Evolutionary conservation across 2,888 invertebrate genomes (phyloP).

Genomic region (Norana najaformis): DNA sequence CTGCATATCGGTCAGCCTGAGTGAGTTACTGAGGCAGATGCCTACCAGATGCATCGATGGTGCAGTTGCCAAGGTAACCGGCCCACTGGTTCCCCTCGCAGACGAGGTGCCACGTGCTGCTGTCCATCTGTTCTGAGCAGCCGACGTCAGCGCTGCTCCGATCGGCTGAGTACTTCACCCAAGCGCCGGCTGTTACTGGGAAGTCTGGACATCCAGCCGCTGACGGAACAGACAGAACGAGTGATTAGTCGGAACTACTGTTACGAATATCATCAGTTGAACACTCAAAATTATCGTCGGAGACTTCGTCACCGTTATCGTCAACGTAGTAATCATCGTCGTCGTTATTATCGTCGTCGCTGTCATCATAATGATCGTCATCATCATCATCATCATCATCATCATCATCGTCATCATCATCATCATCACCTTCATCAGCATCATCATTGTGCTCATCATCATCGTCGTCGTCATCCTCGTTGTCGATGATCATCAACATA

Average conservation of each 20-base stretch:
- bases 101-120: not conserved
- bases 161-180: not conserved
- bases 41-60: not conserved
- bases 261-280: not conserved
- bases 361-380: too few species aligned
- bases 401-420: too few species aligned
- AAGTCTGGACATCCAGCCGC: constrained; percentile 9
- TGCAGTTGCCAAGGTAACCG: constrained; percentile 9
- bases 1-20: too few species aligned
- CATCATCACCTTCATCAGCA: not conserved
- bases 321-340: not conserved
- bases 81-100: not conserved
- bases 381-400: too few species aligned
- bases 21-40: too few species aligned
- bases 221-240: not conserved
- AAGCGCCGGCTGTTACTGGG: not conserved
- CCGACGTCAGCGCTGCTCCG: constrained; percentile 15
- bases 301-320: not conserved
- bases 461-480: too few species aligned
- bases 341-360: too few species aligned
- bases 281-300: not conserved
- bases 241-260: too few species aligned
- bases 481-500: too few species aligned
- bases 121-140: not conserved
- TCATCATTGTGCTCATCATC: too few species aligned